These are phyloP conservation scores for Hepsetus odoe DNA, from an alignment of 2,113 vertebrate species.

Conservation along the genomic window DNA sequence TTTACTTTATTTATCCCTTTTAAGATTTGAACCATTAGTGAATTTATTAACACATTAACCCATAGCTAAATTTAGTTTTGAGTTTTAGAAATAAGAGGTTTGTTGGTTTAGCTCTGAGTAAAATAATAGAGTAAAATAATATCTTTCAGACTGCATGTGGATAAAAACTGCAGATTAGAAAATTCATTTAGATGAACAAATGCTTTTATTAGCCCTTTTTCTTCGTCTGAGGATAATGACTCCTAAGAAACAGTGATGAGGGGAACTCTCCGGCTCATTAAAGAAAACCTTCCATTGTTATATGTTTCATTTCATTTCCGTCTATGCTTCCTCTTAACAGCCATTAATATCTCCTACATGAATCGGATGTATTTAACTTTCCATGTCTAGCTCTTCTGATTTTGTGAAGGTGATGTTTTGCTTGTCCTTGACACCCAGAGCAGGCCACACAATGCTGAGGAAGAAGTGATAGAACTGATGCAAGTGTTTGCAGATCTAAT, in stretches of 20 bases:
- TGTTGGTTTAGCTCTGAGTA: too few species aligned
- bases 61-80: too few species aligned
- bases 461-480: slow-evolving; percentile 7
- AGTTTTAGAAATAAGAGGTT: too few species aligned
- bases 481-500: neutral
- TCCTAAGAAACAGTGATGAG: neutral
- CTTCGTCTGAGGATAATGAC: neutral
- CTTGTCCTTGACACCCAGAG: slow-evolving; percentile 1
- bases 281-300: neutral
- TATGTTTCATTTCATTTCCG: neutral
- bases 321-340: slow-evolving; percentile 2
- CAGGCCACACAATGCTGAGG: slow-evolving; percentile 17
- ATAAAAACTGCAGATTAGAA: neutral
- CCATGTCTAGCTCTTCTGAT: slow-evolving; percentile 40
- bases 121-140: too few species aligned
- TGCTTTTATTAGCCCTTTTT: neutral
- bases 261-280: neutral
- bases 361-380: slow-evolving; percentile 64
- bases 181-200: neutral
- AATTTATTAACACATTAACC: too few species aligned
- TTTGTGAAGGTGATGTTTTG: slow-evolving; percentile 49
- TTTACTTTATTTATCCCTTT: neutral
- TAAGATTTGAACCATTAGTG: neutral
- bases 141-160: neutral
- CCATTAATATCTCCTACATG: slow-evolving; percentile 9